Percentiles rank a stretch among this genome's conserved stretches.
phyloP scores from a whole-genome alignment of 2,113 vertebrate genomes.

The Xenopus borealis region DNA sequence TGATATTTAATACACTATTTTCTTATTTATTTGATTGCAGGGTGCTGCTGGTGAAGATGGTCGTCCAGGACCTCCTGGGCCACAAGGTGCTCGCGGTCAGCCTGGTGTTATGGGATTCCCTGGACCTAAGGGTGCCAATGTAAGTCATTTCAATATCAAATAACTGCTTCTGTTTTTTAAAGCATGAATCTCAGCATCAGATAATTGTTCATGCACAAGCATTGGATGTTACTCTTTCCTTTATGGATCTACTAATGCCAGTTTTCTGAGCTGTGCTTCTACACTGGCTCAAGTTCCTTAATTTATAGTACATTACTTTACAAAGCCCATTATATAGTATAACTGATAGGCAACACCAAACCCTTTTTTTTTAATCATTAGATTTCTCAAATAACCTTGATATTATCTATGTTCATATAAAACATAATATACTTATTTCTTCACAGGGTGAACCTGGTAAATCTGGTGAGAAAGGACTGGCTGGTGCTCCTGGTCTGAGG shows the following conservation, averaged over 20 bases:
- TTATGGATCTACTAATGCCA: no score
- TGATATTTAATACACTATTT: background rate
- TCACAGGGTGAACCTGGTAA: conserved; percentile 87
- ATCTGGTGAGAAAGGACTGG: conserved; percentile 87
- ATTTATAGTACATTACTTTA: no score
- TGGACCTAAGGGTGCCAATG: conserved; percentile 89
- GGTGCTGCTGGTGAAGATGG: conserved; percentile 88
- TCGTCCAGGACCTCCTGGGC: conserved; percentile 87
- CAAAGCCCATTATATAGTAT: no score
- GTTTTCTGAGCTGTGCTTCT: no score
- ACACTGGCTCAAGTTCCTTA: no score
- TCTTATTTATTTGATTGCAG: conserved; percentile 57
- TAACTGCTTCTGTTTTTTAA: no score
- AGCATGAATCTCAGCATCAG: background rate
- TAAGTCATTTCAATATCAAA: conserved; percentile 58
- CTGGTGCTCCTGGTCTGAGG: conserved; percentile 85
- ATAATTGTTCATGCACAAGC: background rate
- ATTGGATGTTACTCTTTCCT: no score
- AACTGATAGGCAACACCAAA: no score
- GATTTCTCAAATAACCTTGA: no score
- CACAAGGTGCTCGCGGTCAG: conserved; percentile 86
- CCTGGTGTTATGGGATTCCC: conserved; percentile 98
- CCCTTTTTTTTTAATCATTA: no score
- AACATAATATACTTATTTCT: no score
- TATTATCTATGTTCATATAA: no score